A percentile compares a stretch with the other conserved stretches of the same genome.
Evolutionary conservation across 37 sponge, comb jelly and placozoan genomes (phyloP).

Genomic region (Halichondria panicea): DNA sequence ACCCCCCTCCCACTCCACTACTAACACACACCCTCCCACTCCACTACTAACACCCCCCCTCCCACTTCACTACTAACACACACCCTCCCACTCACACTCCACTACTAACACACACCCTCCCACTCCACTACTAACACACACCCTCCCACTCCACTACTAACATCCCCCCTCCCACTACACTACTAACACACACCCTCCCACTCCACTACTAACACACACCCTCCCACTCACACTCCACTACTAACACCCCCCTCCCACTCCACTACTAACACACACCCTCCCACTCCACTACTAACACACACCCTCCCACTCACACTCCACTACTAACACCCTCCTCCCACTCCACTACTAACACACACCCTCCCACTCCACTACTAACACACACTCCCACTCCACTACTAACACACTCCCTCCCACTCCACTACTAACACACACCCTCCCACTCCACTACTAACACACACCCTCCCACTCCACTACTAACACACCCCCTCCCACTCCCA

Average conservation of each 20-base stretch:
- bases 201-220: constrained; percentile 1
- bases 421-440: background rate
- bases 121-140: too few species aligned
- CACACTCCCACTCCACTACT: constrained; percentile 1
- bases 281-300: too few species aligned
- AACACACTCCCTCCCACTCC: background rate
- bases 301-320: too few species aligned
- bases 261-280: background rate
- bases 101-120: too few species aligned
- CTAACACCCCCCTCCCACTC: background rate
- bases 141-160: too few species aligned
- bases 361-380: constrained; percentile 3
- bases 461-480: too few species aligned
- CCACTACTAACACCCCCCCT: background rate
- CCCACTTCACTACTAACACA: background rate
- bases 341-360: too few species aligned
- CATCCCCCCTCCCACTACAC: too few species aligned
- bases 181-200: constrained; percentile 6
- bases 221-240: background rate
- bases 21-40: background rate
- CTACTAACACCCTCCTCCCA: too few species aligned
- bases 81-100: too few species aligned
- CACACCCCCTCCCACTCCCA: too few species aligned
- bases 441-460: background rate
- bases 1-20: background rate